Evolutionary conservation across 1,140 invertebrate species (phyloP), one percentile per base, ranked within the genome.

Genomic region (Eufriesea mexicana): DNA sequence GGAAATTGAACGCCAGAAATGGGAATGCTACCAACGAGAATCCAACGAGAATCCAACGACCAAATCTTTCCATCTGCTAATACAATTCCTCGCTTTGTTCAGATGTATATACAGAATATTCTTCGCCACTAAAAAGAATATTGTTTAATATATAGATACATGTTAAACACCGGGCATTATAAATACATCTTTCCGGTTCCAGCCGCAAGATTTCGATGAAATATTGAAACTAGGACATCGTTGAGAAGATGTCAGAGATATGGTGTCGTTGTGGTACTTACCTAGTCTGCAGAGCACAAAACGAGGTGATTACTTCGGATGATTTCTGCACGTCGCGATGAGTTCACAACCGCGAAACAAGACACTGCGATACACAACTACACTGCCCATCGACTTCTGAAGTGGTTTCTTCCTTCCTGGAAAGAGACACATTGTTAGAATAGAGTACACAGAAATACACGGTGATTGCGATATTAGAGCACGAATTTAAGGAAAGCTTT

Each of bases 171-270:
- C 71, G 85, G 59, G 70, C 70, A 82, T 74, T 55, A 73, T 87
- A 61, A 62, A n/a, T n/a, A 75, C 51, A 49, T 86, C 45, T 86
- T 86, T 86, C 86, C 85, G 75, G 80, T 79, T 73, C 66, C 18
- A 25, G 12, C 2, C 42, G 45, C 28, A 9, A 64, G 55, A 10
- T 47, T 20, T n/a, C 45, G 5, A 14, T 49, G 16, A 47, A 47
- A 25, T 16, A 68, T 18, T 14, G 16, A 25, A 18, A 68, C 49
- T 67, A 5, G 2, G n/a, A 49, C 8, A 70, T 49, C 4, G 18
- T 70, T 70, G 18, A 25, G 25, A 49, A 49, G 20, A 25, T 49
- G 45, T 67, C 42, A 20, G 23, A n/a, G 12, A 49, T 20, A 20
- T 20, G 10, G 8, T 9, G 23, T 45, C 67, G 16, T 45, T 7